A percentile compares a stretch with the other conserved stretches of the same genome.
Evolutionary conservation across 2,888 invertebrate species (phyloP).

Genomic region (Apodemia duryi): DNA sequence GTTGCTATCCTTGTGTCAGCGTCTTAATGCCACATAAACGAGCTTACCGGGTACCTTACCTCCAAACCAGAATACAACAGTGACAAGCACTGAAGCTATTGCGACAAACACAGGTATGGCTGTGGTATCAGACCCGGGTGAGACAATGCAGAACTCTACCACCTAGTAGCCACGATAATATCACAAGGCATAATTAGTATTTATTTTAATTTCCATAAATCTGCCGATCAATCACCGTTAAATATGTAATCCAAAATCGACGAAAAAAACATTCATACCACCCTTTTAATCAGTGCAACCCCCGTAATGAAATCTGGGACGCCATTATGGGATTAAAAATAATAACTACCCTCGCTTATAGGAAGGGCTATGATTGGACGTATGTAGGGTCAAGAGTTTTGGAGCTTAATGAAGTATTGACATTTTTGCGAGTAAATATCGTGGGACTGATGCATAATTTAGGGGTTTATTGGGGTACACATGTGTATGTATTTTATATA

Average conservation of each 20-base stretch:
- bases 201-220: not conserved
- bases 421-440: constrained; percentile 31
- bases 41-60: too few species aligned
- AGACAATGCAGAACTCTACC: too few species aligned
- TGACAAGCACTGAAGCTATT: too few species aligned
- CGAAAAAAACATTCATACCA: constrained; percentile 49
- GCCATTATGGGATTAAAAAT: constrained; percentile 79
- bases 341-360: constrained; percentile 58
- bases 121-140: too few species aligned
- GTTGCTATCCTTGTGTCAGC: too few species aligned
- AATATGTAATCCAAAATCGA: constrained; percentile 33
- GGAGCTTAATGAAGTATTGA: constrained; percentile 60
- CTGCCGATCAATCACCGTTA: constrained; percentile 30
- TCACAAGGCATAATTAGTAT: too few species aligned
- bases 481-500: not conserved
- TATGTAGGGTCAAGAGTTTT: constrained; percentile 42
- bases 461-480: not conserved
- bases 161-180: too few species aligned
- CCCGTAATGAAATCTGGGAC: constrained; percentile 75
- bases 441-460: constrained; percentile 15
- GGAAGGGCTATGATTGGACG: constrained; percentile 46
- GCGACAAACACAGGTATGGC: too few species aligned
- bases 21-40: too few species aligned
- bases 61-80: too few species aligned
- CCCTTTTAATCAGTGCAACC: constrained; percentile 71